Evolutionary conservation across 92 coral and sea anemone genomes (phyloP).

Genomic region (Ricordea florida): DNA sequence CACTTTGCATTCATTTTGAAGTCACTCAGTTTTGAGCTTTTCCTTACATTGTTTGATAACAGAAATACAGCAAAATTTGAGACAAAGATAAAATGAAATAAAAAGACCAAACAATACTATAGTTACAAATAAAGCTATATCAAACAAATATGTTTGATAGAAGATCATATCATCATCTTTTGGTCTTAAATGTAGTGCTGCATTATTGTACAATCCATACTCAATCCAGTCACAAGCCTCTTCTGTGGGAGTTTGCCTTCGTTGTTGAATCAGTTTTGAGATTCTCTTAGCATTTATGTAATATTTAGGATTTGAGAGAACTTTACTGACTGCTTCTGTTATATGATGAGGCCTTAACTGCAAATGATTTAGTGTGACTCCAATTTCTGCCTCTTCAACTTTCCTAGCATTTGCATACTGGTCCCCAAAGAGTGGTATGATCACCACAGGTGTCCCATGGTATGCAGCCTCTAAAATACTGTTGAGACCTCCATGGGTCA

Average conservation of each 20-base stretch:
- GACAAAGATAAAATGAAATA: neutral
- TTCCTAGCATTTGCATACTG: conserved; percentile 74
- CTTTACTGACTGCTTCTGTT: conserved; percentile 36
- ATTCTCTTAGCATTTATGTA: conserved; percentile 40
- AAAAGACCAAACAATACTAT: conserved; percentile 7
- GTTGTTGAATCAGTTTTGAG: conserved; percentile 53
- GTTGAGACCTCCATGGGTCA: conserved; percentile 87
- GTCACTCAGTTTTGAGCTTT: conserved; percentile 2
- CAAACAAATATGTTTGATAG: conserved; percentile 63
- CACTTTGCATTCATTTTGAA: too few relatives aligned
- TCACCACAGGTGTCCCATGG: conserved; percentile 83
- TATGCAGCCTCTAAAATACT: conserved; percentile 71
- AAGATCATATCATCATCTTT: conserved; percentile 66
- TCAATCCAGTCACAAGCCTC: conserved; percentile 92
- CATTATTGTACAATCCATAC: conserved; percentile 70
- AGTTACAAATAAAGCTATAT: conserved; percentile 53
- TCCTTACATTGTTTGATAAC: neutral
- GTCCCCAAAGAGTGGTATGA: conserved; percentile 74
- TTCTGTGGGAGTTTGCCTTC: conserved; percentile 63
- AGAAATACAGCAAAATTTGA: neutral
- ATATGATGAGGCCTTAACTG: conserved; percentile 40
- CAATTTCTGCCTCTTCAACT: conserved; percentile 63
- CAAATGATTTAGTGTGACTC: conserved; percentile 43
- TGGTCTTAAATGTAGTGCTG: conserved; percentile 74
- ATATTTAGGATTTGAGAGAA: conserved; percentile 38